Conservation (phyloP, 1,140 invertebrate species). For the Drosophila bocqueti region DNA sequence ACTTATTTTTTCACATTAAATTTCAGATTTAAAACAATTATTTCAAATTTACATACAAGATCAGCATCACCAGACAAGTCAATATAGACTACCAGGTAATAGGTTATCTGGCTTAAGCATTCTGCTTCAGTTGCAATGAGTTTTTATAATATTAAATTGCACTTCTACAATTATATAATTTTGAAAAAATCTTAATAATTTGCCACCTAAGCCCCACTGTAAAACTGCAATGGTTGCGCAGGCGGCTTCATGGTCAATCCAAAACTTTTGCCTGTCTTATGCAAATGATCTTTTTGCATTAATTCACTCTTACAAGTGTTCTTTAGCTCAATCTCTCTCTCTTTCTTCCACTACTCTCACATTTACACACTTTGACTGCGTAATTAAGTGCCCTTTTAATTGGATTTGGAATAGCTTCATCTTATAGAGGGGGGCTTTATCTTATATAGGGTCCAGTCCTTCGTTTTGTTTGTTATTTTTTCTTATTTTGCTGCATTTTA, state of each 20-base stretch:
- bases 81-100: not conserved
- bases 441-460: constrained; percentile 31
- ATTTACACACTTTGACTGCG: constrained; percentile 42
- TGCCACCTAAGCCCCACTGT: constrained; percentile 11
- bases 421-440: constrained; percentile 28
- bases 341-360: constrained; percentile 3
- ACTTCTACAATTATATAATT: not conserved
- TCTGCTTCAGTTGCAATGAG: too few species aligned
- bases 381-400: constrained; percentile 79
- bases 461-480: constrained; percentile 45
- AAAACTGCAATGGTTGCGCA: constrained; percentile 20
- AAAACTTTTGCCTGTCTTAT: constrained; percentile 59
- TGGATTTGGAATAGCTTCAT: constrained; percentile 68
- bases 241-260: constrained; percentile 58
- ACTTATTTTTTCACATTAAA: not conserved
- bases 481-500: constrained; percentile 65
- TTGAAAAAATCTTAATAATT: not conserved
- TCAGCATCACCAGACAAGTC: not conserved
- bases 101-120: not conserved
- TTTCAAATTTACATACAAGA: not conserved
- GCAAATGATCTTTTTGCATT: constrained; percentile 62
- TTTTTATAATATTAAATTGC: too few species aligned
- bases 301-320: constrained; percentile 43
- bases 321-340: constrained; percentile 8
- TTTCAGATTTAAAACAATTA: not conserved